These are phyloP conservation scores for Anguilla megastoma DNA, from an alignment of 2,797 vertebrate genomes.

Conservation along the genomic window DNA sequence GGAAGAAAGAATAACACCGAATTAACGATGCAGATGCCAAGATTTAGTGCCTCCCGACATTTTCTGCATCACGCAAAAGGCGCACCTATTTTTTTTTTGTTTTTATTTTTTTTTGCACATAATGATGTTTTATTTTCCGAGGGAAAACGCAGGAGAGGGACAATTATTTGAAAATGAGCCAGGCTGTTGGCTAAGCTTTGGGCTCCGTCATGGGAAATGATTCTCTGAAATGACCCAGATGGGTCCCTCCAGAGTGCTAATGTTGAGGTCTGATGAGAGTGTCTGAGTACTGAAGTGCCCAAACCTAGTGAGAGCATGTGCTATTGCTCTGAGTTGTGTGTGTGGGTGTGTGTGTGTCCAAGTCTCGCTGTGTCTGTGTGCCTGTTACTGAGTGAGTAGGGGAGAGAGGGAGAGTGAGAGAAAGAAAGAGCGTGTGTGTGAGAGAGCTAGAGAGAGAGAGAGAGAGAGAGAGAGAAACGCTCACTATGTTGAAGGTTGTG, in stretches of 20 bases:
- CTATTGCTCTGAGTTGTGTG: constrained; percentile 31
- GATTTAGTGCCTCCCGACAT: neutral
- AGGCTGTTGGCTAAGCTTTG: constrained; percentile 61
- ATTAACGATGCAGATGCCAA: neutral
- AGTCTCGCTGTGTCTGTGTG: neutral
- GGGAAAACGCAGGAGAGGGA: constrained; percentile 67
- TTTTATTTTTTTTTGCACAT: constrained; percentile 41
- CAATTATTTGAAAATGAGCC: constrained; percentile 74
- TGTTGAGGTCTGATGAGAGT: constrained; percentile 55
- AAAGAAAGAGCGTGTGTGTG: neutral
- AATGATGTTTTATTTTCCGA: constrained; percentile 43
- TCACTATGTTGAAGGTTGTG: neutral
- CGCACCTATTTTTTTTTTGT: constrained; percentile 22
- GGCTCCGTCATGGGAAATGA: constrained; percentile 54
- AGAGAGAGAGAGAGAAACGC: constrained; percentile 20
- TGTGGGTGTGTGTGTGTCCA: constrained; percentile 24
- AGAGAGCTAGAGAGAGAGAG: neutral
- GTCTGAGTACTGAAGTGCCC: constrained; percentile 7
- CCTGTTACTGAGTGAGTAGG: neutral
- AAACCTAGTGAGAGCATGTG: constrained; percentile 17
- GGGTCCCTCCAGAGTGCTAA: constrained; percentile 60
- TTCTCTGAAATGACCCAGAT: constrained; percentile 66
- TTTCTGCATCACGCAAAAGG: neutral
- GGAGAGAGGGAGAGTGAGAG: neutral
- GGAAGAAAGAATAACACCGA: neutral